Evolutionary conservation across 2,797 vertebrate genomes (phyloP).

Genomic region (Myotis myotis): DNA sequence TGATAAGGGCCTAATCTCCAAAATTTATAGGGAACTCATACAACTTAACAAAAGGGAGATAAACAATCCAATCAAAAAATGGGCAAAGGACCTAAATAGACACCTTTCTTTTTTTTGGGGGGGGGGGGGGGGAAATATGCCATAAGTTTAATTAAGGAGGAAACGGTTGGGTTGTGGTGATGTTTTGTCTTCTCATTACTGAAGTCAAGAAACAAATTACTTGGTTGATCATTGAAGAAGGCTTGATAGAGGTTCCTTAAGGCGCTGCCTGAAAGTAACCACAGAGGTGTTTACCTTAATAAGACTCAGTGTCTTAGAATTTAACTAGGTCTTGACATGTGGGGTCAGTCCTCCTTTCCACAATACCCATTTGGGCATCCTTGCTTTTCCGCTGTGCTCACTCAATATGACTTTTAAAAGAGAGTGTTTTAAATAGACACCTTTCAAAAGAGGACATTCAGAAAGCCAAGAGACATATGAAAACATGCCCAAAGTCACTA

Average conservation of each 20-base stretch:
- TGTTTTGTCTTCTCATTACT: not conserved
- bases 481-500: too few species aligned
- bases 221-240: not conserved
- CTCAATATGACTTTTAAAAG: not conserved
- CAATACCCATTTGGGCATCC: not conserved
- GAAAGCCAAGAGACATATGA: too few species aligned
- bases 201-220: slow-evolving; percentile 20
- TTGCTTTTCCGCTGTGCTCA: not conserved
- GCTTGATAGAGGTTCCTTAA: not conserved
- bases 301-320: not conserved
- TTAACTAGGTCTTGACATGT: not conserved
- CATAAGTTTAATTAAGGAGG: not conserved
- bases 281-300: not conserved
- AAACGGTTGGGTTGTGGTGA: not conserved
- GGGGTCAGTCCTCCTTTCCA: not conserved
- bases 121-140: not conserved
- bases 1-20: too few species aligned
- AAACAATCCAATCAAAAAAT: too few species aligned
- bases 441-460: too few species aligned
- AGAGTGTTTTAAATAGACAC: too few species aligned
- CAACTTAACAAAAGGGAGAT: too few species aligned
- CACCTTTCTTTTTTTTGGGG: too few species aligned
- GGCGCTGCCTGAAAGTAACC: not conserved
- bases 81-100: too few species aligned
- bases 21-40: too few species aligned